Evolutionary conservation across 2,797 vertebrate genomes (phyloP), one percentile per base, ranked within the genome.

Genomic region (Agapornis canus): DNA sequence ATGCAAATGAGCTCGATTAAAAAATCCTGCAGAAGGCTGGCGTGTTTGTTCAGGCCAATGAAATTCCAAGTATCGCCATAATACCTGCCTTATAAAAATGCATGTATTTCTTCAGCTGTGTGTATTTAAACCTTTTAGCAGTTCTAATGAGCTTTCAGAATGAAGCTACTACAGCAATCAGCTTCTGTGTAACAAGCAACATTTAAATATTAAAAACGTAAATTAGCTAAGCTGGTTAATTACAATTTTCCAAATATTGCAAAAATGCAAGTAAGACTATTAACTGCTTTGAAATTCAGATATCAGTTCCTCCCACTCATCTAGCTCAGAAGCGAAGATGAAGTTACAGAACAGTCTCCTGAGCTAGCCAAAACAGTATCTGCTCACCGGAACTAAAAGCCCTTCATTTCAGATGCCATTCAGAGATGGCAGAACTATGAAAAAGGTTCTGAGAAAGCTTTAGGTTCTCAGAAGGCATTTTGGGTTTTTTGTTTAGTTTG

Each of bases 131-230:
- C 93, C 94, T 96, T 95, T 95, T 92, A 96, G 92, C 91, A 63
- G 91, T 92, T 92, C 72, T 95, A 97, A 97, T 97, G 96, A 97
- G 93, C 93, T 89, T 94, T 94, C 96, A 94, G 94, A 96, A 94
- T 83, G 90, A 65, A 94, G 85, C 85, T 94, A 81, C 91, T 88
- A 95, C 80, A 96, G 96, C 93, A 96, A 95, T 96, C 96, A 96
- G 91, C 95, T 91, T 96, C 95, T 96, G 95, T 96, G 90, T 82
- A 91, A 95, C 95, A 96, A 95, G 96, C 93, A 95, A 92, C 91
- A 96, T 96, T 96, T 96, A 96, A 95, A 96, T 96, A 95, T 96
- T 96, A 95, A 96, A 96, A 95, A 91, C 70, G 73, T 96, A 95
- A 96, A 95, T 96, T 96, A 96, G 94, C 39, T 4, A 90, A 86